Evolutionary conservation across 1,140 invertebrate species (phyloP), one percentile per base, ranked within the genome.

Genomic region (Bradysia coprophila): DNA sequence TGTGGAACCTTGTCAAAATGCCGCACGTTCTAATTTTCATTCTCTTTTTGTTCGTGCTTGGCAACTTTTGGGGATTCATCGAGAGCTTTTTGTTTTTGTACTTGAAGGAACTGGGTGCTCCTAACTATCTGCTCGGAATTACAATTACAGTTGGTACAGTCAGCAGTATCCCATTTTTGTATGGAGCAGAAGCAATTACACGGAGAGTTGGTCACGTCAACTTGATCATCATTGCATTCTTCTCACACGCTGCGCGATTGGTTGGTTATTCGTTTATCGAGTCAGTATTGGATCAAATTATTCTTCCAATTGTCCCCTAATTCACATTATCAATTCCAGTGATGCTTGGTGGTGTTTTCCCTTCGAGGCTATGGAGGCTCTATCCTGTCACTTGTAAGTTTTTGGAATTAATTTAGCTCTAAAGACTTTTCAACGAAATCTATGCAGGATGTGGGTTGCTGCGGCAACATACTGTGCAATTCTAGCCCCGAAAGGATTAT

Each of bases 391-490:
- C 53, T 61, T 91, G n/a, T n/a, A n/a, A n/a, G n/a, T n/a, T n/a
- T n/a, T n/a, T n/a, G n/a, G n/a, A n/a, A n/a, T n/a, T n/a, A n/a
- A n/a, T n/a, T n/a, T n/a, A n/a, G n/a, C n/a, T n/a, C n/a, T n/a
- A n/a, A n/a, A n/a, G n/a, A n/a, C n/a, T n/a, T n/a, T n/a, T n/a
- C n/a, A n/a, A n/a, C n/a, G n/a, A n/a, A n/a, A n/a, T n/a, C n/a
- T n/a, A n/a, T n/a, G n/a, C n/a, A n/a, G n/a, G 24, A 83, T 89
- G 79, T 88, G 82, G 78, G 81, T 86, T 8, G 79, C 84, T n/a
- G 81, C 81, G 2, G 79, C 82, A 4, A 86, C 81, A 0, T 89
- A 88, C 57, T 84, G 80, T 54, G 77, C 78, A 9, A 68, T 81
- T 51, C 61, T 88, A 40, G 77, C 83, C 15, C 84, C 85, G 0